phyloP scores from a whole-genome alignment of 2,113 vertebrate species.

The Ictalurus punctatus region DNA sequence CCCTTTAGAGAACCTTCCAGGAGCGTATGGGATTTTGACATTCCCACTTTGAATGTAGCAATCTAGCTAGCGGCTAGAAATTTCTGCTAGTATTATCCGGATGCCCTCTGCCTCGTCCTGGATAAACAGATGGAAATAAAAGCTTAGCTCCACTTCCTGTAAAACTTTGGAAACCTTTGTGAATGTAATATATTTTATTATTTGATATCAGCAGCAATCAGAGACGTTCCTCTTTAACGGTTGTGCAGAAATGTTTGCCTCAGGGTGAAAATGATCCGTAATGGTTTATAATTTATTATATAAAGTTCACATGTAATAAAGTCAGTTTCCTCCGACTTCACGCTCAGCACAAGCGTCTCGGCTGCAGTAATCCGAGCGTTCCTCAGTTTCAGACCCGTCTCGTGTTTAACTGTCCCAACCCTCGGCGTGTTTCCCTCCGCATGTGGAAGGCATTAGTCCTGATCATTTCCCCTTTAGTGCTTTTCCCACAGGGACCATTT shows the following conservation, averaged over 20 bases:
- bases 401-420: conserved; percentile 60
- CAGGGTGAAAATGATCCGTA: not conserved
- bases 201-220: not conserved
- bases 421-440: conserved; percentile 57
- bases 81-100: not conserved
- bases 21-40: not conserved
- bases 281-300: not conserved
- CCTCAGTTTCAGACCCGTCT: conserved; percentile 61
- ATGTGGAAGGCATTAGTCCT: conserved; percentile 63
- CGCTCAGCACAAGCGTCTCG: not conserved
- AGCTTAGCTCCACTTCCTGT: not conserved
- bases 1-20: not conserved
- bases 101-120: not conserved
- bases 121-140: not conserved
- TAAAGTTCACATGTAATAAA: not conserved
- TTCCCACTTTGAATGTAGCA: not conserved
- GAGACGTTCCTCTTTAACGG: not conserved
- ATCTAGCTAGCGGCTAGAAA: not conserved
- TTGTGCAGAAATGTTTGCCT: not conserved
- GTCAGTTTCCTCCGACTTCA: not conserved
- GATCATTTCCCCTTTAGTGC: conserved; percentile 64
- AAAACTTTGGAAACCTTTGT: not conserved
- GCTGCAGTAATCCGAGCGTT: conserved; percentile 29
- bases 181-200: not conserved
- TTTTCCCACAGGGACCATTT: conserved; percentile 66